Evolutionary conservation across 2,113 vertebrate genomes (phyloP).

Genomic region (Trichechus manatus): DNA sequence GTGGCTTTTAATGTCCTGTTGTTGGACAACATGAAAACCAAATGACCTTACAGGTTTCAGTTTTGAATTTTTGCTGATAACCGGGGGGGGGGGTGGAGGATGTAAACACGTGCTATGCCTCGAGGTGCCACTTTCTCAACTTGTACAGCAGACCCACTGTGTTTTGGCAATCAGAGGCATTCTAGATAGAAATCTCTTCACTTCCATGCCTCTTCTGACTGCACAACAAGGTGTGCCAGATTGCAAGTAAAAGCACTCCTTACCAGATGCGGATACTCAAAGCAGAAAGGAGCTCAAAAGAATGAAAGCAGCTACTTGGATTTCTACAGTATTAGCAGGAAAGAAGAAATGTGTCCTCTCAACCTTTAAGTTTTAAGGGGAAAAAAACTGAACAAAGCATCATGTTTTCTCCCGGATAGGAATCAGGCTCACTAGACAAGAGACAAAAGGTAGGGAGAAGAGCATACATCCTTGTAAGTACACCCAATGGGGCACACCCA

Average conservation of each 20-base stretch:
- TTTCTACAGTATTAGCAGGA: not conserved
- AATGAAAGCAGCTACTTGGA: constrained; percentile 24
- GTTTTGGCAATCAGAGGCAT: not conserved
- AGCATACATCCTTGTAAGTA: not conserved
- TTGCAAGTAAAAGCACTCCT: constrained; percentile 50
- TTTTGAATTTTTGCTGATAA: constrained; percentile 55
- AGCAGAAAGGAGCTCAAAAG: not conserved
- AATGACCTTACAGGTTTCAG: constrained; percentile 51
- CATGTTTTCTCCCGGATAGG: not conserved
- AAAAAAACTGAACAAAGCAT: not conserved
- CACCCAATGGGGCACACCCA: not conserved
- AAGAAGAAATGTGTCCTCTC: not conserved
- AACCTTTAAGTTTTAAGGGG: not conserved
- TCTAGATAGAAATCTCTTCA: constrained; percentile 52
- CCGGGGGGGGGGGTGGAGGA: not conserved
- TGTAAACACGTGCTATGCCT: constrained; percentile 43
- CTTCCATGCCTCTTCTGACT: constrained; percentile 39
- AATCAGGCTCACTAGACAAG: not conserved
- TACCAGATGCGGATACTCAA: constrained; percentile 46
- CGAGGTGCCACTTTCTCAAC: constrained; percentile 46
- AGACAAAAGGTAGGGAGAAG: constrained; percentile 11
- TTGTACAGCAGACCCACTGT: not conserved
- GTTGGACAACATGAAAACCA: constrained; percentile 58
- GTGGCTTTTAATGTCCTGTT: constrained; percentile 68
- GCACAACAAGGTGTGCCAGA: not conserved